Evolutionary conservation across 2,113 vertebrate genomes (phyloP), one percentile per base, ranked within the genome.

Genomic region (Otis tarda): DNA sequence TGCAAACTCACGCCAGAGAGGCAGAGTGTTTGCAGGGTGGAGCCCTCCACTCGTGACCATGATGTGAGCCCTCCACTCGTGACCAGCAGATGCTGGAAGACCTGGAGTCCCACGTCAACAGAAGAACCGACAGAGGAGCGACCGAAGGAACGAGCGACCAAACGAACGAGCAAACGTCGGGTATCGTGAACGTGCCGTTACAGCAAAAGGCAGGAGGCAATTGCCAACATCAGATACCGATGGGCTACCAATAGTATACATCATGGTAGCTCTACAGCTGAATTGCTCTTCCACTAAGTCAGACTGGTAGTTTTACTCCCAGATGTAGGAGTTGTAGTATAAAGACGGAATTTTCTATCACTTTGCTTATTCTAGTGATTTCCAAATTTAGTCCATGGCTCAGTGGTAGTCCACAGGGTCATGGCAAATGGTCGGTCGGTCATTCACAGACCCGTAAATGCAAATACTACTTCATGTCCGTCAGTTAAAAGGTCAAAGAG

Each of bases 141-240:
- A 88, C 37, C 3, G 2, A 19, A 77, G n/a, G 61, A 31, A 13
- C 1, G 55, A 31, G 10, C 1, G 6, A 53, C 43, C 4, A 9
- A 43, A 43, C 28, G 41, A 56, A 33, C 1, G 1, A 56, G 30
- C 1, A 1, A n/a, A n/a, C 0, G 0, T 7, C 0, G 2, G 7
- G 25, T 39, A 18, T 12, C 6, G 0, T 2, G 3, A 64, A 53
- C 0, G 0, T 15, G 35, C 25, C 1, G 0, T 35, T 70, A 22
- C 22, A 50, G 49, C 7, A 37, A 67, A 79, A 91, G 17, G 28
- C 45, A 31, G 52, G 57, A 83, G 41, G 41, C 47, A 43, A 15
- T 12, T 43, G n/a, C 27, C 57, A 47, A 9, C 30, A 3, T n/a
- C 52, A 14, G 39, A 16, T 33, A 21, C 27, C 7, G 41, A 25